A percentile compares a stretch with the other conserved stretches of the same genome.
Conservation (phyloP, 2,797 vertebrate genomes). For the Borostomias antarcticus region DNA sequence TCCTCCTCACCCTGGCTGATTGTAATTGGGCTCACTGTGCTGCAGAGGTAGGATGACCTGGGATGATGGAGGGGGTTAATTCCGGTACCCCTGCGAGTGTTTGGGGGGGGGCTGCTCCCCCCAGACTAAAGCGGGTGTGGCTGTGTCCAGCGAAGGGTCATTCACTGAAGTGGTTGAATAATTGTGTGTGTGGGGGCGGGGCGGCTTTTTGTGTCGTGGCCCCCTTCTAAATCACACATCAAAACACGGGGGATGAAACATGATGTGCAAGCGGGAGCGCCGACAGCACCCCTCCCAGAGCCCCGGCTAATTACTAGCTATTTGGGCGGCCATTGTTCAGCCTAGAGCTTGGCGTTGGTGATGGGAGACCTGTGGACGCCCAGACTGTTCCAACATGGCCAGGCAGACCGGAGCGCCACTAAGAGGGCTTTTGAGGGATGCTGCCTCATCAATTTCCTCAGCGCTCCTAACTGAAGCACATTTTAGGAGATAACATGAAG, state of each 20-base stretch:
- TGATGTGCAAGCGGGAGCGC: slow-evolving; percentile 53
- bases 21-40: slow-evolving; percentile 67
- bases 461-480: not conserved
- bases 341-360: slow-evolving; percentile 43
- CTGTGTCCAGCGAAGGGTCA: slow-evolving; percentile 17
- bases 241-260: slow-evolving; percentile 53
- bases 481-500: not conserved
- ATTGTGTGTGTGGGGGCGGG: slow-evolving; percentile 46
- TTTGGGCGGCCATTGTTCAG: slow-evolving; percentile 46
- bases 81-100: slow-evolving; percentile 17
- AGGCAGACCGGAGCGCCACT: slow-evolving; percentile 11
- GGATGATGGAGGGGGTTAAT: slow-evolving; percentile 30
- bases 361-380: slow-evolving; percentile 34
- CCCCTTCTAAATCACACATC: slow-evolving; percentile 40
- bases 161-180: slow-evolving; percentile 58
- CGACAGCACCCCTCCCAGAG: slow-evolving; percentile 54
- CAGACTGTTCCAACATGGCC: slow-evolving; percentile 18
- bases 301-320: slow-evolving; percentile 56
- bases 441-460: not conserved
- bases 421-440: not conserved
- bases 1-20: slow-evolving; percentile 60
- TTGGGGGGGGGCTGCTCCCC: slow-evolving; percentile 27
- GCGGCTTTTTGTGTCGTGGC: no score
- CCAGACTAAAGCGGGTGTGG: no score
- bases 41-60: slow-evolving; percentile 58